Conservation (phyloP, 2,113 vertebrate genomes). For the Alosa alosa region DNA sequence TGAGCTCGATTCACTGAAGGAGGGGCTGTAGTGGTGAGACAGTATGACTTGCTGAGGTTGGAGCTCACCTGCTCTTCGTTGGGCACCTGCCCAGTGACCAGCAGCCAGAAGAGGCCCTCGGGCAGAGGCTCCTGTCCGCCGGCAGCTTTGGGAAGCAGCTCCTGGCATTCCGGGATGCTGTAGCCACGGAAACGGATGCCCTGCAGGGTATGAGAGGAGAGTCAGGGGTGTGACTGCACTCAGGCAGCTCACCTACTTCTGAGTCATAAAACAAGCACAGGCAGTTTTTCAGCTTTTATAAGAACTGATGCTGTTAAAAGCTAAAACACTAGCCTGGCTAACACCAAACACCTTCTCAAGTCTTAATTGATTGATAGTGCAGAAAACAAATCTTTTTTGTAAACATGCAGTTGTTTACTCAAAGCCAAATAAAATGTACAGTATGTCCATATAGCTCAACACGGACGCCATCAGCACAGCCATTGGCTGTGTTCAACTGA, state of each 20-base stretch:
- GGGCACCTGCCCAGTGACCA: slow-evolving; percentile 90
- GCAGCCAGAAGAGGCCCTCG: slow-evolving; percentile 94
- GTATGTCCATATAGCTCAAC: too few relatives aligned
- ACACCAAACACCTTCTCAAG: too few relatives aligned
- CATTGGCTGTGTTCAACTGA: too few relatives aligned
- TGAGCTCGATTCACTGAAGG: neutral
- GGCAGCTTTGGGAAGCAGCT: slow-evolving; percentile 85
- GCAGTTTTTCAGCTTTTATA: neutral
- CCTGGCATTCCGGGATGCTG: slow-evolving; percentile 96
- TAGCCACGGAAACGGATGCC: slow-evolving; percentile 95
- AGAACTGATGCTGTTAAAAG: neutral
- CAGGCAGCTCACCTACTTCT: neutral
- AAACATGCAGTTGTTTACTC: too few relatives aligned
- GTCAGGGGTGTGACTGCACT: neutral
- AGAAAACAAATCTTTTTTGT: too few relatives aligned
- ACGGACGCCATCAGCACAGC: too few relatives aligned
- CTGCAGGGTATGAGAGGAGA: slow-evolving; percentile 57
- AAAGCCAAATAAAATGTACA: too few relatives aligned
- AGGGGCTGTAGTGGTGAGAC: neutral
- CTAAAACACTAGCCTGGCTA: neutral
- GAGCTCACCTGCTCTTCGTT: slow-evolving; percentile 87
- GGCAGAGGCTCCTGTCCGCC: slow-evolving; percentile 91
- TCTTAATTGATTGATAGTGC: too few relatives aligned
- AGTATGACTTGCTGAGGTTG: neutral
- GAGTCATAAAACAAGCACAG: neutral